Evolutionary conservation across 2,888 invertebrate species (phyloP).

Genomic region (Caenorhabditis sinica): DNA sequence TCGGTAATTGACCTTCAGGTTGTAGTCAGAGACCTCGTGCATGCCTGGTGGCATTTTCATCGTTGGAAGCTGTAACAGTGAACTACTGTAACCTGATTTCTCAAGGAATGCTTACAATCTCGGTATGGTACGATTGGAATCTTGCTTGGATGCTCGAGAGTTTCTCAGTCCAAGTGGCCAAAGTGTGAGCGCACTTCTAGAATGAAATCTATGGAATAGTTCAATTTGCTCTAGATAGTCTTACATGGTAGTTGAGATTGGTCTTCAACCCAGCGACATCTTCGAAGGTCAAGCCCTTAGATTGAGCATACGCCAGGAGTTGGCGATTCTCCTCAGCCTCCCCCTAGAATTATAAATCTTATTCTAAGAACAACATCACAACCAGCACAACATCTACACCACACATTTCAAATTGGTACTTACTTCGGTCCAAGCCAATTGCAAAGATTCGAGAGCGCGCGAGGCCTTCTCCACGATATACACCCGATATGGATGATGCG

Average conservation of each 20-base stretch:
- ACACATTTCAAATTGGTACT: neutral
- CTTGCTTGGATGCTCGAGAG: neutral
- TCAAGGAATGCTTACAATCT: neutral
- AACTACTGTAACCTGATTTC: too few species aligned
- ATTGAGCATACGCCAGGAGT: neutral
- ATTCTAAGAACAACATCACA: neutral
- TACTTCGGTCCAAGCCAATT: slow-evolving; percentile 19
- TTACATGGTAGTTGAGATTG: slow-evolving; percentile 45
- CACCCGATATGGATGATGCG: slow-evolving; percentile 17
- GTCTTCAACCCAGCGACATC: neutral
- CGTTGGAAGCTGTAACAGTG: slow-evolving; percentile 7
- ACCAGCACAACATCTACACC: neutral
- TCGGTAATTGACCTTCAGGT: slow-evolving; percentile 17
- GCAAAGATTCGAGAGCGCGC: neutral
- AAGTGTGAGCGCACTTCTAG: slow-evolving; percentile 8
- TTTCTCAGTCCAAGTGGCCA: slow-evolving; percentile 9
- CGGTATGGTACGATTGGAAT: slow-evolving; percentile 2
- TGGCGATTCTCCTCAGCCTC: neutral
- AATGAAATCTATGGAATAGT: neutral
- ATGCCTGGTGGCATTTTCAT: slow-evolving; percentile 54
- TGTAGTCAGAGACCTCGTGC: slow-evolving; percentile 39
- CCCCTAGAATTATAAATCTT: neutral
- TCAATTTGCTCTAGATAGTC: neutral
- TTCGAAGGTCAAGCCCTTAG: neutral
- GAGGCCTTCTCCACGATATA: neutral